phyloP scores from a whole-genome alignment of 1,140 invertebrate genomes.

The Liolophura sinensis region DNA sequence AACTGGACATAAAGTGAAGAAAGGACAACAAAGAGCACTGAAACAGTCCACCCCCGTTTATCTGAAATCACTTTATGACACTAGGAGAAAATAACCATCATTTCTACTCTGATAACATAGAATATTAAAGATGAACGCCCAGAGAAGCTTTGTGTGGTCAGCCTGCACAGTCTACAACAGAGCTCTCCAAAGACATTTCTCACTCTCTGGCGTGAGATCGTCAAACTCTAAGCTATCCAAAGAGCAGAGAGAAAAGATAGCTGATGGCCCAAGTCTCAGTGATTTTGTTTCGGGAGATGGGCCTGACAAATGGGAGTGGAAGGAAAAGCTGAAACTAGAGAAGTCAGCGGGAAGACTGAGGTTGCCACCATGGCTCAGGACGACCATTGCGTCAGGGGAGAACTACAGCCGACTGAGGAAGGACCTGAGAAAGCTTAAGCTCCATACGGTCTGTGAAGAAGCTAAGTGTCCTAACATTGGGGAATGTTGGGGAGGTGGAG shows the following conservation, averaged over 20 bases:
- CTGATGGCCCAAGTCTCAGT: conserved; percentile 57
- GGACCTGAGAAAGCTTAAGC: conserved; percentile 82
- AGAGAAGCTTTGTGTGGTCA: no score
- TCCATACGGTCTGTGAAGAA: conserved; percentile 97
- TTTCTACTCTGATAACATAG: no score
- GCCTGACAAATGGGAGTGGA: conserved; percentile 61
- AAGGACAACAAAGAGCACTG: no score
- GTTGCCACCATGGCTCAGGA: conserved; percentile 96
- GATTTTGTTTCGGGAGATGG: conserved; percentile 65
- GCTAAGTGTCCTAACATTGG: conserved; percentile 99
- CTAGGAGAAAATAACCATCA: no score
- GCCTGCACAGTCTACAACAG: no score
- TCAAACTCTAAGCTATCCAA: conserved; percentile 20
- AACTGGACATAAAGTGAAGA: no score
- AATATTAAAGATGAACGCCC: no score
- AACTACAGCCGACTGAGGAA: conserved; percentile 86
- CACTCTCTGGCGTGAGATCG: no score
- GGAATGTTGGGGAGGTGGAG: conserved; percentile 93
- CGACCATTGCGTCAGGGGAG: conserved; percentile 86
- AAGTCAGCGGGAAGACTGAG: conserved; percentile 65
- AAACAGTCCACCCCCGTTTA: no score
- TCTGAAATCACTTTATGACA: no score
- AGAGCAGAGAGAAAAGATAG: conserved; percentile 40
- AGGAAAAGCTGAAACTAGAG: conserved; percentile 21
- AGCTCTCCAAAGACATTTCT: no score